These are phyloP conservation scores for Lycia hirtaria DNA, from an alignment of 2,888 invertebrate genomes.

Conservation along the genomic window DNA sequence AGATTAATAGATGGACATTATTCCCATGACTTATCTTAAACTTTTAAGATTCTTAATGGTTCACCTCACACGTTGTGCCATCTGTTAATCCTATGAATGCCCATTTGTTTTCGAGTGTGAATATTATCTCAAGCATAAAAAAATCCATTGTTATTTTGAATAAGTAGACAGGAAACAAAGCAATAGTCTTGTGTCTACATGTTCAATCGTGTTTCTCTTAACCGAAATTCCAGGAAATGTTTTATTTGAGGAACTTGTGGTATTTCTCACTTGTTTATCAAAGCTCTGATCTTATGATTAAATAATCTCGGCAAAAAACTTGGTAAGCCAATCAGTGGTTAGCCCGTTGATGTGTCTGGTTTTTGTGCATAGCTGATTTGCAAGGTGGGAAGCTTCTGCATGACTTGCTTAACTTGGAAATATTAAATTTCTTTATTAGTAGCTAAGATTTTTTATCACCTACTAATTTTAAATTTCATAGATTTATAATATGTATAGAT, in stretches of 20 bases:
- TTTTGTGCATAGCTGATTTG: conserved; percentile 32
- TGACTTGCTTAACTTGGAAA: conserved; percentile 20
- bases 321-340: conserved; percentile 21
- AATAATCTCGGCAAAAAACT: conserved; percentile 23
- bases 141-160: conserved; percentile 1
- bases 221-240: conserved; percentile 37
- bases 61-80: conserved; percentile 8
- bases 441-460: no score
- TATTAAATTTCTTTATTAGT: conserved; percentile 14
- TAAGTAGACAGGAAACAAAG: conserved; percentile 7
- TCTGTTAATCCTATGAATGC: conserved; percentile 13
- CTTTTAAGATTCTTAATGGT: conserved; percentile 2
- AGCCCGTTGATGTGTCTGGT: conserved; percentile 29
- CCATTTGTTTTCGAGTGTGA: conserved; percentile 17
- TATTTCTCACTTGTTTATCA: conserved; percentile 54
- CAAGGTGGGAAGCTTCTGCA: conserved; percentile 20
- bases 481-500: background rate
- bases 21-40: conserved; percentile 4
- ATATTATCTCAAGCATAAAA: conserved; percentile 5
- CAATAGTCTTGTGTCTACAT: conserved; percentile 22
- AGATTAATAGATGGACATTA: conserved; percentile 11
- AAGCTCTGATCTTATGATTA: conserved; percentile 11
- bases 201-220: conserved; percentile 42
- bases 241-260: conserved; percentile 46
- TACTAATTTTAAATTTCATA: background rate